A percentile compares a stretch with the other conserved stretches of the same genome.
These are phyloP conservation scores for Acleris sparsana DNA, from an alignment of 2,888 invertebrate species.

Conservation along the genomic window DNA sequence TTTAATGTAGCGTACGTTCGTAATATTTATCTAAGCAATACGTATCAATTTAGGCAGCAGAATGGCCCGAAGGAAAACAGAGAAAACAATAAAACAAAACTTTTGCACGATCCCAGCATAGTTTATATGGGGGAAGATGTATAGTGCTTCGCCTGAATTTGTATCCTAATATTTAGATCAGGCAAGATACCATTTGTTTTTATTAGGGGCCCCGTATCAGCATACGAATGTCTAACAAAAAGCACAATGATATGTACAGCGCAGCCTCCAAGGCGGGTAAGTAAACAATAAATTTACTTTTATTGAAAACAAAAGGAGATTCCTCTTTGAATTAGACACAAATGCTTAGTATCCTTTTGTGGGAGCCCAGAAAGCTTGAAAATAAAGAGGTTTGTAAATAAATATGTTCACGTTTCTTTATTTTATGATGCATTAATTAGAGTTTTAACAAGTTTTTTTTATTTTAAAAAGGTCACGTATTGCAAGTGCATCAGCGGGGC, in stretches of 20 bases:
- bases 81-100: slow-evolving; percentile 37
- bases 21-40: slow-evolving; percentile 13
- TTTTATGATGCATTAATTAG: no score
- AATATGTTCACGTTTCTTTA: background rate
- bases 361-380: background rate
- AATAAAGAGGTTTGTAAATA: background rate
- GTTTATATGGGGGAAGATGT: slow-evolving; percentile 36
- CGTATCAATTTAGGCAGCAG: slow-evolving; percentile 24
- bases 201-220: slow-evolving; percentile 69
- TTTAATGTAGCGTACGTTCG: background rate
- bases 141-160: slow-evolving; percentile 47
- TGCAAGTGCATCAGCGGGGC: no score
- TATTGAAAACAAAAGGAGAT: slow-evolving; percentile 49
- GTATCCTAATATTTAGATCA: slow-evolving; percentile 72
- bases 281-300: slow-evolving; percentile 52
- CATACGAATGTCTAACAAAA: slow-evolving; percentile 69
- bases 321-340: slow-evolving; percentile 35
- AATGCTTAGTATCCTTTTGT: slow-evolving; percentile 32
- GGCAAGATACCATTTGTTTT: slow-evolving; percentile 69
- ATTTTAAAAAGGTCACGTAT: no score
- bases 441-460: no score
- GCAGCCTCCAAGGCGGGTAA: slow-evolving; percentile 46
- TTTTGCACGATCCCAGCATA: slow-evolving; percentile 31
- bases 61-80: slow-evolving; percentile 24
- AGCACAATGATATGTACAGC: slow-evolving; percentile 56